These are phyloP conservation scores for Vombatus ursinus DNA, from an alignment of 2,113 vertebrate species.

Conservation along the genomic window DNA sequence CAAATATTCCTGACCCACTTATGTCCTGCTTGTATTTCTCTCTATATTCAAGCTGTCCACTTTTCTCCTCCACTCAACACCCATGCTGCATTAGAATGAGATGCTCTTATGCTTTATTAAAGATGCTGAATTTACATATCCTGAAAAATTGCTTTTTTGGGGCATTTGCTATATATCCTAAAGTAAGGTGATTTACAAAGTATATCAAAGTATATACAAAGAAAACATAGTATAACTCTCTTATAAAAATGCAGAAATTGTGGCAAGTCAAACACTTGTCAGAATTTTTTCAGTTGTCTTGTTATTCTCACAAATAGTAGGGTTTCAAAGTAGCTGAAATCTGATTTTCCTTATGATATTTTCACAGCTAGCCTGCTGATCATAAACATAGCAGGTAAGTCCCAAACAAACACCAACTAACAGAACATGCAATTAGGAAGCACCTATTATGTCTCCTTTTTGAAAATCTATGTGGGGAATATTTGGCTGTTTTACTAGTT, in stretches of 20 bases:
- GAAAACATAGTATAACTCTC: constrained; percentile 9
- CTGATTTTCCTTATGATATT: not conserved
- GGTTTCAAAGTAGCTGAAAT: not conserved
- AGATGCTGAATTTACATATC: constrained; percentile 61
- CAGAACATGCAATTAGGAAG: not conserved
- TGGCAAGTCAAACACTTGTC: not conserved
- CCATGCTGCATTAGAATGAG: constrained; percentile 34
- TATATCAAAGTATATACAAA: not conserved
- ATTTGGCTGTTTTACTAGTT: not conserved
- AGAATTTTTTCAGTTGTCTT: not conserved
- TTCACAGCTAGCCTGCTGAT: not conserved
- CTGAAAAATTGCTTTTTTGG: constrained; percentile 41
- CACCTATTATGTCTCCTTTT: constrained; percentile 17
- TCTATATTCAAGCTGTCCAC: constrained; percentile 4
- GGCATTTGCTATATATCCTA: not conserved
- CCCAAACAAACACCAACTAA: not conserved
- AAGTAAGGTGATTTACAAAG: constrained; percentile 7
- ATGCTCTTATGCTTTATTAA: constrained; percentile 55
- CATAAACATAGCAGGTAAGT: not conserved
- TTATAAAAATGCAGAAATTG: constrained; percentile 11
- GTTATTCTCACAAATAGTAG: not conserved
- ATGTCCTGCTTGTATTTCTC: constrained; percentile 28
- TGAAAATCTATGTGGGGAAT: not conserved
- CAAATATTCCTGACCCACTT: constrained; percentile 66
- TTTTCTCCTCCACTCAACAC: not conserved